Conservation (phyloP, 2,888 invertebrate species). For the Aspidapion aeneum region DNA sequence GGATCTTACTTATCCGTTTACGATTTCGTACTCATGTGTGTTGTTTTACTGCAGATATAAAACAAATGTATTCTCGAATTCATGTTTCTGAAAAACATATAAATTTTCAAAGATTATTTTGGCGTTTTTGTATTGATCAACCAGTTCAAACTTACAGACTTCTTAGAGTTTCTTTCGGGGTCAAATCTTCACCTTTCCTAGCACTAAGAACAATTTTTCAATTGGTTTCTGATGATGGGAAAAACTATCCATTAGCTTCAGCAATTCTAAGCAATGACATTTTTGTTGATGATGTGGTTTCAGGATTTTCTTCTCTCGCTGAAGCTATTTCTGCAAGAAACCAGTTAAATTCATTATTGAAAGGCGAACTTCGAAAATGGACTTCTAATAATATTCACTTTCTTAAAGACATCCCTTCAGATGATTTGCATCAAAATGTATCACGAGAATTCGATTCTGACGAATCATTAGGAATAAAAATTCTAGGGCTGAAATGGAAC, state of each 20-base stretch:
- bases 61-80: slow-evolving; percentile 11
- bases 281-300: slow-evolving; percentile 12
- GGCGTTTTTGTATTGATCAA: slow-evolving; percentile 8
- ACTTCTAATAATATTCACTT: slow-evolving; percentile 16
- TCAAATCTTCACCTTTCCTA: slow-evolving; percentile 12
- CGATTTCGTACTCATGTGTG: background rate
- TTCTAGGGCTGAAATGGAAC: slow-evolving; percentile 4
- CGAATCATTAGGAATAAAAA: slow-evolving; percentile 1
- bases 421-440: background rate
- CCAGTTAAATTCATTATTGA: background rate
- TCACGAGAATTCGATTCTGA: background rate
- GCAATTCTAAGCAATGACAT: slow-evolving; percentile 10
- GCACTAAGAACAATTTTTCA: slow-evolving; percentile 10
- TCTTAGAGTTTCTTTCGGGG: slow-evolving; percentile 9
- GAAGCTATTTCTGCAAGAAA: slow-evolving; percentile 7
- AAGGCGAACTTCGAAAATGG: slow-evolving; percentile 10
- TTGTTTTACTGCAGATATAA: slow-evolving; percentile 7
- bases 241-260: slow-evolving; percentile 7
- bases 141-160: slow-evolving; percentile 4
- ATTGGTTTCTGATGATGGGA: slow-evolving; percentile 2
- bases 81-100: background rate
- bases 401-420: slow-evolving; percentile 12
- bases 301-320: slow-evolving; percentile 9
- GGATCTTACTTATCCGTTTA: slow-evolving; percentile 7
- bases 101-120: slow-evolving; percentile 6